These are phyloP conservation scores for Poecilus cupreus DNA, from an alignment of 2,888 invertebrate genomes.

Conservation along the genomic window DNA sequence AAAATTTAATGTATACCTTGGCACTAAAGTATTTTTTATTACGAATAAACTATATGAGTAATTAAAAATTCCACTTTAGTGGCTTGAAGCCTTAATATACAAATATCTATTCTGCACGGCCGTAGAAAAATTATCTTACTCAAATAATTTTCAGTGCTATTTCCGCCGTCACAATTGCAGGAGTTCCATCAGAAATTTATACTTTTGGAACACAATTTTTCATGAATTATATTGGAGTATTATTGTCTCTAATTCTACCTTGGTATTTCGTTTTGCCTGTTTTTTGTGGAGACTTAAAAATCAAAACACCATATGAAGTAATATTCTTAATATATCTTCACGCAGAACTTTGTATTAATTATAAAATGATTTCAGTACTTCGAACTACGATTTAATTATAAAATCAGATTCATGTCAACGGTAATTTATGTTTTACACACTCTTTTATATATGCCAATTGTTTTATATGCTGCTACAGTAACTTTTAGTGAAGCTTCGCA, in stretches of 20 bases:
- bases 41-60: too few species aligned
- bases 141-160: slow-evolving; percentile 38
- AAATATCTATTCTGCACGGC: too few species aligned
- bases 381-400: slow-evolving; percentile 39
- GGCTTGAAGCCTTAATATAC: too few species aligned
- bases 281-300: slow-evolving; percentile 27
- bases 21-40: too few species aligned
- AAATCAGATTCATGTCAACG: slow-evolving; percentile 38
- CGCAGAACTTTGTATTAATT: too few species aligned
- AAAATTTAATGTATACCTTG: too few species aligned
- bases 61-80: too few species aligned
- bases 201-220: slow-evolving; percentile 31
- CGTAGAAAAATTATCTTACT: not conserved
- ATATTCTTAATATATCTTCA: too few species aligned
- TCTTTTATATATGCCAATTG: slow-evolving; percentile 27
- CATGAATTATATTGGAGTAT: not conserved
- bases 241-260: slow-evolving; percentile 20
- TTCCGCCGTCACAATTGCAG: slow-evolving; percentile 36
- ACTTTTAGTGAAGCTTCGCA: slow-evolving; percentile 29
- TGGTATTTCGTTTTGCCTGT: slow-evolving; percentile 38
- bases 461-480: slow-evolving; percentile 36
- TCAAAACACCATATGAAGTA: slow-evolving; percentile 48
- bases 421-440: slow-evolving; percentile 41
- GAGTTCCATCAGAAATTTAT: slow-evolving; percentile 41
- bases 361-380: slow-evolving; percentile 36